Base-by-base conservation (phyloP, 1,140 invertebrate genomes). In the Cardiocondyla obscurior region DNA sequence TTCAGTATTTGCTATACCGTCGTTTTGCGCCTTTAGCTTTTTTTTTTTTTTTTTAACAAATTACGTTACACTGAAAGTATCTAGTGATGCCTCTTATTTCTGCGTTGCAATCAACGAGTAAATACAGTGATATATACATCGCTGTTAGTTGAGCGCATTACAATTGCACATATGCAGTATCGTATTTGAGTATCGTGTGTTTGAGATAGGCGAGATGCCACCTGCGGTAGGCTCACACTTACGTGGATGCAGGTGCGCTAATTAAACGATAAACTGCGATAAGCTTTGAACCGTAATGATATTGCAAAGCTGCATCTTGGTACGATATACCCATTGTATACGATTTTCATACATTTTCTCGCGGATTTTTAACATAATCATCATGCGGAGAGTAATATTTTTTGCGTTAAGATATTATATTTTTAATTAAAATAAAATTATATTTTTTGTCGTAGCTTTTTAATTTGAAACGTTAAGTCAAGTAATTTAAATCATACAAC, bases 211-310 rank as follows among this genome's bases (percentile, higher is more conserved):
- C 46, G 25, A 69, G 62, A 53, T 53, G 74, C 74, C 74, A 79
- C 62, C 74, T 79, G 74, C 74, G 62, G 36, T 69, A 69, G 62
- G 46, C 60, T 76, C 39, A 28, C 46, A 39, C 62, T 79, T 42
- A 55, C 33, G 19, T 33, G 74, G 46, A 28, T 79, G 46, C 74
- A 79, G 74, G 74, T 79, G 74, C 60, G 33, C 74, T 79, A 79
- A 79, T 79, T 79, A 79, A 77, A 77, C 74, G 74, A 77, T 77
- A 77, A 79, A 69, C 30, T 25, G 55, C 49, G 74, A 53, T 79
- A 79, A 79, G 74, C 46, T 6, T 36, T 49, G 62, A 60, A 53
- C 33, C 25, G 53, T 33, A 46, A 22, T 46, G 33, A 69, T 79
- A 55, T 53, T 62, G 25, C 62, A 4, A 14, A 16, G n/a, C n/a